phyloP scores from a whole-genome alignment of 2,797 vertebrate genomes.

The Chaetophractus vellerosus region DNA sequence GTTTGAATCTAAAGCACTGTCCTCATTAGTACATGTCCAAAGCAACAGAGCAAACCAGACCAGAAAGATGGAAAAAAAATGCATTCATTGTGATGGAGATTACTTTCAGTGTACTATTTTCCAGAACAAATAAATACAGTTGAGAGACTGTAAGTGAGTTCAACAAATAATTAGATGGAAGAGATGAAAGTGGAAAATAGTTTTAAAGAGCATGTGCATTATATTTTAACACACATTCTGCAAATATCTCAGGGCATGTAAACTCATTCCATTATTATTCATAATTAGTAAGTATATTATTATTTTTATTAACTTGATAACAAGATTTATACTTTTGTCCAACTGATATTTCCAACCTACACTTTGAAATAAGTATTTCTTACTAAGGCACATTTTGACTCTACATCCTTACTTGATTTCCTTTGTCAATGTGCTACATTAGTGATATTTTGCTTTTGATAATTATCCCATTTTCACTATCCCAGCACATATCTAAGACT shows the following conservation, averaged over 20 bases:
- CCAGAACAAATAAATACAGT: conserved; percentile 65
- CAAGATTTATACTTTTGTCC: not conserved
- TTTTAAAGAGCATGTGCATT: not conserved
- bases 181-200: conserved; percentile 10
- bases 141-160: conserved; percentile 2
- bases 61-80: conserved; percentile 61
- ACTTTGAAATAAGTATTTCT: not conserved
- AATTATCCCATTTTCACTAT: not conserved
- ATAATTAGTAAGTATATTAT: not conserved
- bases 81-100: not conserved
- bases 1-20: not conserved
- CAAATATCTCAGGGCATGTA: not conserved
- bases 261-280: not conserved
- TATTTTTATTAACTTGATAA: conserved; percentile 36
- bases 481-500: not conserved
- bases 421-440: not conserved
- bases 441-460: not conserved
- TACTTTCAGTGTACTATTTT: conserved; percentile 42
- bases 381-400: not conserved
- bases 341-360: not conserved
- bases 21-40: conserved; percentile 50
- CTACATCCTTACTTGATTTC: not conserved
- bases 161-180: conserved; percentile 66
- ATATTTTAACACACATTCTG: not conserved
- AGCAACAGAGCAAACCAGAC: conserved; percentile 27